Base-by-base conservation (phyloP, 2,888 invertebrate genomes). In the Lasiommata megera region DNA sequence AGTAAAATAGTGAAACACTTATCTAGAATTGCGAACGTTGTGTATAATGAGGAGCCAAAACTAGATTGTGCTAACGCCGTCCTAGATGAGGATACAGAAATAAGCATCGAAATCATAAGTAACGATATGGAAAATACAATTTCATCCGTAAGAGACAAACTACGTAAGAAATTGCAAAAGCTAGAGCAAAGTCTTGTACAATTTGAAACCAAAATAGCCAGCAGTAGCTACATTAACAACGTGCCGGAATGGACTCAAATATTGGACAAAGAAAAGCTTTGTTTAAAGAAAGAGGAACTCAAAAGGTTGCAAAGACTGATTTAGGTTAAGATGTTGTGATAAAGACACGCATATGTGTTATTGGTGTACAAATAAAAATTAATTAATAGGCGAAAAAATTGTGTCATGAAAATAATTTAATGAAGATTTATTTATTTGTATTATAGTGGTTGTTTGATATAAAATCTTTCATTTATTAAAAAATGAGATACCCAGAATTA, bases 251-350 rank as follows among this genome's bases (percentile, higher is more conserved):
- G 68, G 67, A 69, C 65, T 0, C 78, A 77, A 60, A 46, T 62
- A 3, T 38, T 63, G 31, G 88, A 88, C 23, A 80, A 69, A 60
- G 80, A 86, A 59, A 83, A 75, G 43, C 58, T 86, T 37, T 7
- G 65, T 0, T 55, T 63, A 1, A 88, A 82, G 61, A 78, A 70
- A 60, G 74, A 76, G 55, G 84, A 88, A 69, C 67, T 90, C 3
- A 69, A 77, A 48, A 72, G 74, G 47, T 68, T 89, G 34, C 74
- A 80, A 73, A 86, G 79, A 76, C 76, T 87, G 73, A 74, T 52
- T 31, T 52, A 52, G 41, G 16, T 31, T 31, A 41, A 41, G 17
- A 41, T 14, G 31, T 37, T 8, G 23, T 3, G 23, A 23, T 23
- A 23, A 23, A 23, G 23, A 23, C 23, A 23, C 5, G 23, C 23